Percentiles rank a stretch among this genome's conserved stretches.
phyloP scores from a whole-genome alignment of 2,797 vertebrate species.

The Lophius americanus region DNA sequence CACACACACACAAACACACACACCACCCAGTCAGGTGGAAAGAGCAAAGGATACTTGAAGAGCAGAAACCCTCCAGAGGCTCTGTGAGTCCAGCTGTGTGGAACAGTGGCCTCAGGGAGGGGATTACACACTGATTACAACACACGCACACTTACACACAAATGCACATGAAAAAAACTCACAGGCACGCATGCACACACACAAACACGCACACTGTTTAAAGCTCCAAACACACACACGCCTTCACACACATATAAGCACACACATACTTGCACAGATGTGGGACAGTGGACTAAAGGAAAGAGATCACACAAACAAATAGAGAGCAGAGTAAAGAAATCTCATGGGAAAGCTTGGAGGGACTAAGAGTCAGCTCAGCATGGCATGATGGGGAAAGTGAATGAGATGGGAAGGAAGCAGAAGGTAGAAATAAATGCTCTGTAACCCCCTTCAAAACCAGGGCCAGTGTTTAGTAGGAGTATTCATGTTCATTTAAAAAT shows the following conservation, averaged over 20 bases:
- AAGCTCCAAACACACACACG: slow-evolving; percentile 37
- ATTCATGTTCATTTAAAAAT: background rate
- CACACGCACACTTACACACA: slow-evolving; percentile 37
- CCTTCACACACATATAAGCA: slow-evolving; percentile 38
- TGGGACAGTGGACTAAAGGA: slow-evolving; percentile 75
- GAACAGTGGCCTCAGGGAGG: slow-evolving; percentile 79
- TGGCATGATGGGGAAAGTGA: slow-evolving; percentile 54
- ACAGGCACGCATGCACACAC: slow-evolving; percentile 29
- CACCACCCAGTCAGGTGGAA: slow-evolving; percentile 80
- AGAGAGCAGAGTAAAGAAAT: slow-evolving; percentile 71
- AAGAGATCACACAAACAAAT: slow-evolving; percentile 77
- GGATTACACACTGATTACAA: slow-evolving; percentile 81
- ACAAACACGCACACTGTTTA: slow-evolving; percentile 32
- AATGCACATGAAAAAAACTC: background rate
- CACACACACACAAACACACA: slow-evolving; percentile 75
- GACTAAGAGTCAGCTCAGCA: slow-evolving; percentile 70
- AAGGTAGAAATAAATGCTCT: slow-evolving; percentile 15
- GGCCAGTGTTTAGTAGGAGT: background rate
- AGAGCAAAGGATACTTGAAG: slow-evolving; percentile 82
- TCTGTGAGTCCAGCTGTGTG: slow-evolving; percentile 79
- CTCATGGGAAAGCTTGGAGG: slow-evolving; percentile 77
- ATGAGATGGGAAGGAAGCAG: slow-evolving; percentile 45
- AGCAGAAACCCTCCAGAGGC: slow-evolving; percentile 78
- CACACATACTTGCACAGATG: slow-evolving; percentile 72
- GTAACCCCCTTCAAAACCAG: slow-evolving; percentile 38